Conservation (phyloP, 2,888 invertebrate genomes). For the Dolichomitus sp. region DNA sequence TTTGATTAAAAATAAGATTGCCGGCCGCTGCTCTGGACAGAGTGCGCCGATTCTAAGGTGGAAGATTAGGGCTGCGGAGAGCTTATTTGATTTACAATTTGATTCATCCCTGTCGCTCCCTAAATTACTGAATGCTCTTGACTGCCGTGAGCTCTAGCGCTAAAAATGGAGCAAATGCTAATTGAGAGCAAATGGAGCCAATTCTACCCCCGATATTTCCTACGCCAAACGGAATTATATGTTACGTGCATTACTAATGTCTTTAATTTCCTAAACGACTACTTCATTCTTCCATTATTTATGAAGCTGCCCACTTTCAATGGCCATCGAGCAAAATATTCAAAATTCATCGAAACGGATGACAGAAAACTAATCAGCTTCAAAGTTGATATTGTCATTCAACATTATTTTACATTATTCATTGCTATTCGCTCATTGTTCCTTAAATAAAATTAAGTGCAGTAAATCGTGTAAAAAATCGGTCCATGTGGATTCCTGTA, state of each 20-base stretch:
- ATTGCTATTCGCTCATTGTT: no score
- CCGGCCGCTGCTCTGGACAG: constrained; percentile 61
- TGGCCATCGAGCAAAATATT: not conserved
- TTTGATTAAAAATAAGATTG: constrained; percentile 83
- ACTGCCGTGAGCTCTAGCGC: constrained; percentile 17
- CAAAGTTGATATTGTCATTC: not conserved
- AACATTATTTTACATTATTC: no score
- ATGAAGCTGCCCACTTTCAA: not conserved
- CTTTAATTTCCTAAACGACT: constrained; percentile 52
- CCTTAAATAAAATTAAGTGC: no score
- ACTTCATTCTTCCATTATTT: constrained; percentile 20
- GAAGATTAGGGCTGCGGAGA: constrained; percentile 76
- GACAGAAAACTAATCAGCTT: not conserved
- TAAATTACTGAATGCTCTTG: constrained; percentile 37
- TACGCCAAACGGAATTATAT: constrained; percentile 40
- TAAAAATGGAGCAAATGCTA: constrained; percentile 59
- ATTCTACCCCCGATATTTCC: not conserved
- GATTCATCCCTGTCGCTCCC: constrained; percentile 69
- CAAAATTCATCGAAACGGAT: not conserved
- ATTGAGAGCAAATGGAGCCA: no score
- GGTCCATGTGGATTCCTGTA: no score
- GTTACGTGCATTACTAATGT: constrained; percentile 48
- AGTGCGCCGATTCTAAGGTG: constrained; percentile 76
- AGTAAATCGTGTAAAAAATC: no score
- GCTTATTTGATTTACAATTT: constrained; percentile 81